Evolutionary conservation across 2,113 vertebrate species (phyloP).

Genomic region (Athene cunicularia): DNA sequence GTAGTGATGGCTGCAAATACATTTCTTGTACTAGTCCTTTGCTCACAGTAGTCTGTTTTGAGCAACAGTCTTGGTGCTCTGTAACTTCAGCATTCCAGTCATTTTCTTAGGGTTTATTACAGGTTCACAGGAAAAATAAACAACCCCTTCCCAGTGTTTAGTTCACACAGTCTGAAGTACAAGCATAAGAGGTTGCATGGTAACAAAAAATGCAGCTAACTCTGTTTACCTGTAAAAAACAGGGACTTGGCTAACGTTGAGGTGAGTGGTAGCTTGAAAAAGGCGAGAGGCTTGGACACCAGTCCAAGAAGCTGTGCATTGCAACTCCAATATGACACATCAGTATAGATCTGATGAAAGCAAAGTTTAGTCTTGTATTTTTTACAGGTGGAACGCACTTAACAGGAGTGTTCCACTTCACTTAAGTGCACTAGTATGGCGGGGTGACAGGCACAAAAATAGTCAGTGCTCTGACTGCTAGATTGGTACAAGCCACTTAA

Average conservation of each 20-base stretch:
- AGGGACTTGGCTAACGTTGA: not conserved
- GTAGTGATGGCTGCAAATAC: not conserved
- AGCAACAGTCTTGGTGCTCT: not conserved
- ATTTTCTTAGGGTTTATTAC: not conserved
- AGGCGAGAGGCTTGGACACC: not conserved
- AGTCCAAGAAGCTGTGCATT: not conserved
- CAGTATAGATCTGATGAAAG: not conserved
- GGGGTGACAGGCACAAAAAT: not conserved
- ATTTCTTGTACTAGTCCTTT: not conserved
- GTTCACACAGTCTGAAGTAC: not conserved
- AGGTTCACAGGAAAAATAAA: not conserved
- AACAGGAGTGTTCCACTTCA: not conserved
- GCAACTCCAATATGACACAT: not conserved
- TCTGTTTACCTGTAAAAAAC: not conserved
- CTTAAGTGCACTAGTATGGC: not conserved
- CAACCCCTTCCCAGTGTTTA: fast-evolving
- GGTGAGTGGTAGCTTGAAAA: not conserved
- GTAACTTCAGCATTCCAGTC: not conserved
- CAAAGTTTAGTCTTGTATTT: not conserved
- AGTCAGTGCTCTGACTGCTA: not conserved
- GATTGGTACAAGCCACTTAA: not conserved
- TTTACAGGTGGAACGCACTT: not conserved
- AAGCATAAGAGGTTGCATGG: not conserved
- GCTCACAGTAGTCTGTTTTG: not conserved
- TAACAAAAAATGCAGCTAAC: not conserved